Conservation (phyloP, 2,888 invertebrate genomes). For the Watsonalla cultraria region DNA sequence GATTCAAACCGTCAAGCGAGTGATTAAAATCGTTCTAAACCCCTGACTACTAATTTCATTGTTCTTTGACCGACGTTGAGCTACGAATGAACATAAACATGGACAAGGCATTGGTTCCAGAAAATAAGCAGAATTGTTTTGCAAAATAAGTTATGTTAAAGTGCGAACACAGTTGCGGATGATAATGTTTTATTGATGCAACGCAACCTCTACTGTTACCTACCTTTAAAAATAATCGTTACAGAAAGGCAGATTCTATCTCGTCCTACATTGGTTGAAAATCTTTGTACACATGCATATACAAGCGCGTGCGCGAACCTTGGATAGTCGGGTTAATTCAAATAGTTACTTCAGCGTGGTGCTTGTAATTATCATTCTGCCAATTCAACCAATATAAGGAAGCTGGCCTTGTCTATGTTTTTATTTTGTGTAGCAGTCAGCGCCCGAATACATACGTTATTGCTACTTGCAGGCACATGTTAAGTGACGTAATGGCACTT, state of each 20-base stretch:
- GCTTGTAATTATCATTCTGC: no score
- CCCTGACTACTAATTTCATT: conserved; percentile 35
- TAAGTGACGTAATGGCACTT: background rate
- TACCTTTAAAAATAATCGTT: background rate
- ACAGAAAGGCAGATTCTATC: no score
- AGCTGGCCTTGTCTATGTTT: no score
- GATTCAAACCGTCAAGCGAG: conserved; percentile 26
- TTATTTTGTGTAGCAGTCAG: background rate
- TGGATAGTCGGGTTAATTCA: no score
- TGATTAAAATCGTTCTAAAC: conserved; percentile 34
- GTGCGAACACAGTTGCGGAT: conserved; percentile 21
- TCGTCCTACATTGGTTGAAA: no score
- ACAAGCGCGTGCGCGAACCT: no score
- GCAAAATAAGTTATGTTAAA: conserved; percentile 23
- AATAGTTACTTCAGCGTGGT: no score
- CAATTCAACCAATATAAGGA: no score
- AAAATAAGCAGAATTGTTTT: conserved; percentile 24
- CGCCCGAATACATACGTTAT: background rate
- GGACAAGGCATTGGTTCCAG: conserved; percentile 24
- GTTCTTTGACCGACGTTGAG: conserved; percentile 22
- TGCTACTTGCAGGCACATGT: background rate
- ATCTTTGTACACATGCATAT: no score
- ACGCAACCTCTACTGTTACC: conserved; percentile 15
- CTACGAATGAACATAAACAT: conserved; percentile 23
- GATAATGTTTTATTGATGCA: conserved; percentile 43